Base-by-base conservation (phyloP, 1,140 invertebrate genomes). In the Phymorhynchus buccinoides region DNA sequence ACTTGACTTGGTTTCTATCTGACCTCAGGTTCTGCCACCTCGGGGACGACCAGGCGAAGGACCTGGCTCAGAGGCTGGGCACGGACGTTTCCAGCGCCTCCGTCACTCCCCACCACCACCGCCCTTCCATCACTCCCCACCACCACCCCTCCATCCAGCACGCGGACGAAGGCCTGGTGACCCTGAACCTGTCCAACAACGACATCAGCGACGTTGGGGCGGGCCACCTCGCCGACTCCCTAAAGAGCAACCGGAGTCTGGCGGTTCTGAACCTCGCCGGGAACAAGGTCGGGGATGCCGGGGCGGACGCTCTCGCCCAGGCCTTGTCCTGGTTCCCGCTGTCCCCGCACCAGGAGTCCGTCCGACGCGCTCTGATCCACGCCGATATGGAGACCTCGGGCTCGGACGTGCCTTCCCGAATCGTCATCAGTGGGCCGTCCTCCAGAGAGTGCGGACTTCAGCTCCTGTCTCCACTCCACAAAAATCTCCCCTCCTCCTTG, bases 151-250 rank as follows among this genome's bases (percentile, higher is more conserved):
- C n/a, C 56, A 2, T 62, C 56, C 14, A 62, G 22, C 56, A 16
- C 0, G 56, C 56, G 68, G 35, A 71, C 68, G 1, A 35, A 7
- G 35, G 30, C 30, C 68, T 71, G 68, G 35, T 37, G 30, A 71
- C 30, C 68, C 68, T 71, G 30, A 71, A 35, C 68, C 30, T 71
- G 68, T 71, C 68, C 68, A 35, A 35, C 68, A 71, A 71, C 68
- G 35, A 71, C 6, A 71, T 71, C 6, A 32, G 68, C 3, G 68
- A 71, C 68, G 68, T 22, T 7, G 68, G 68, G 68, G 68, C 68
- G 30, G 6, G 6, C 9, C 68, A 71, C 68, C 30, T 71, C 12
- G 68, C 68, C 30, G 35, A 71, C 6, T n/a, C 30, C 68, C 30
- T 71, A 32, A 71, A 71, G 68, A 71, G 30, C 30, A 71, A 71